Conservation (phyloP, 2,888 invertebrate species). For the Lycocerus yunnanus region DNA sequence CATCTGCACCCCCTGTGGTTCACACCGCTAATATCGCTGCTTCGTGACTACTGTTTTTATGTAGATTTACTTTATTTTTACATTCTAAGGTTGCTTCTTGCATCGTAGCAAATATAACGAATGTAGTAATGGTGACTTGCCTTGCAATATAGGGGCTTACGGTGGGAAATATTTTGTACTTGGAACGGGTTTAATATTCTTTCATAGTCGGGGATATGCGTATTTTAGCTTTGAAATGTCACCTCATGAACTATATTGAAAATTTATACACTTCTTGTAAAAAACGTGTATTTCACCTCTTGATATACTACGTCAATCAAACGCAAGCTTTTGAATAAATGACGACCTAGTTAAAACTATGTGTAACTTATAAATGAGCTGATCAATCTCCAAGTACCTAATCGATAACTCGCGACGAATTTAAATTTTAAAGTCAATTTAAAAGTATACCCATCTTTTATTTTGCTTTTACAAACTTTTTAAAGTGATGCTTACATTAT, state of each 20-base stretch:
- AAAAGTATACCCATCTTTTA: not conserved
- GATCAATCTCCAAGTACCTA: not conserved
- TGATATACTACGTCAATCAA: not conserved
- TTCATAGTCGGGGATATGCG: not conserved
- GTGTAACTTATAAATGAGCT: not conserved
- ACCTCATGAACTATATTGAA: not conserved
- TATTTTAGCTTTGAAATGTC: not conserved
- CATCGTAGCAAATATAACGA: conserved; percentile 16
- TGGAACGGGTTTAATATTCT: conserved; percentile 10
- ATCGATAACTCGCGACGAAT: not conserved
- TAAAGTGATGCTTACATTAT: not conserved
- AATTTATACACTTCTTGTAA: not conserved
- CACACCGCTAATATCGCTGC: conserved; percentile 39
- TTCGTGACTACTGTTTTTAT: conserved; percentile 41
- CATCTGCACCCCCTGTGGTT: conserved; percentile 40
- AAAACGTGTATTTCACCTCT: not conserved
- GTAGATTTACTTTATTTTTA: conserved; percentile 41
- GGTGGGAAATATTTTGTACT: conserved; percentile 13
- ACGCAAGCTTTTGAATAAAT: not conserved
- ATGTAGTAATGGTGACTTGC: conserved; percentile 25
- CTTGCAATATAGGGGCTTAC: conserved; percentile 16
- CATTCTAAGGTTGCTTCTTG: conserved; percentile 34
- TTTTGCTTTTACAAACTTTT: not conserved
- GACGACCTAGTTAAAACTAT: not conserved
- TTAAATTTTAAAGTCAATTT: not conserved